These are phyloP conservation scores for Cyprinodon brontotheroides DNA, from an alignment of 2,113 vertebrate genomes.

Conservation along the genomic window DNA sequence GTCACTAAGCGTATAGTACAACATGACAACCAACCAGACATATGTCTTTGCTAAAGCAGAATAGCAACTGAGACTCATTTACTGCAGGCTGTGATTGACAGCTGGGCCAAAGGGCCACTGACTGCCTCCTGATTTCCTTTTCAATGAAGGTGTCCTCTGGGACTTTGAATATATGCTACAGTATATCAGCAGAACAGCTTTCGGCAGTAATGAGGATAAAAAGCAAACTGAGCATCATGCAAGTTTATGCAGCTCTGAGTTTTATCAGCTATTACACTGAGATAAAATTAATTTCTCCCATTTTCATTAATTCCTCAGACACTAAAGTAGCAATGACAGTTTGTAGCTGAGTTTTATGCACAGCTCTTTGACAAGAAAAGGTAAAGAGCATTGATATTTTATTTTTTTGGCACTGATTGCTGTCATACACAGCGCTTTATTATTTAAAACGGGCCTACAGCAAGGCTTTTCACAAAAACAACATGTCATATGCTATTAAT, in stretches of 20 bases:
- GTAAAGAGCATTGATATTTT: neutral
- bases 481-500: slow-evolving; percentile 58
- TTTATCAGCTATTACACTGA: slow-evolving; percentile 27
- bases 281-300: slow-evolving; percentile 8
- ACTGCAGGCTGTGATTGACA: slow-evolving; percentile 72
- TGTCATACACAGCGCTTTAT: slow-evolving; percentile 34
- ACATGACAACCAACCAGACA: slow-evolving; percentile 63
- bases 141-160: slow-evolving; percentile 65
- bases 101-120: slow-evolving; percentile 67
- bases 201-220: slow-evolving; percentile 63
- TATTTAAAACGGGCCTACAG: slow-evolving; percentile 42
- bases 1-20: slow-evolving; percentile 55
- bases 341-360: slow-evolving; percentile 15
- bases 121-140: slow-evolving; percentile 67
- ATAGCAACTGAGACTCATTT: slow-evolving; percentile 60
- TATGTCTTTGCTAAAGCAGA: slow-evolving; percentile 55
- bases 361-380: slow-evolving; percentile 5
- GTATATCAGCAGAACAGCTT: slow-evolving; percentile 66
- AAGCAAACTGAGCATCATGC: slow-evolving; percentile 41
- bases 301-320: slow-evolving; percentile 9
- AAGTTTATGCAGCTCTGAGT: slow-evolving; percentile 21
- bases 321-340: slow-evolving; percentile 11
- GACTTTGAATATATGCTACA: slow-evolving; percentile 65
- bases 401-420: slow-evolving; percentile 11
- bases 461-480: slow-evolving; percentile 49